Evolutionary conservation across 2,888 invertebrate genomes (phyloP).

Genomic region (Mythimna albipuncta): DNA sequence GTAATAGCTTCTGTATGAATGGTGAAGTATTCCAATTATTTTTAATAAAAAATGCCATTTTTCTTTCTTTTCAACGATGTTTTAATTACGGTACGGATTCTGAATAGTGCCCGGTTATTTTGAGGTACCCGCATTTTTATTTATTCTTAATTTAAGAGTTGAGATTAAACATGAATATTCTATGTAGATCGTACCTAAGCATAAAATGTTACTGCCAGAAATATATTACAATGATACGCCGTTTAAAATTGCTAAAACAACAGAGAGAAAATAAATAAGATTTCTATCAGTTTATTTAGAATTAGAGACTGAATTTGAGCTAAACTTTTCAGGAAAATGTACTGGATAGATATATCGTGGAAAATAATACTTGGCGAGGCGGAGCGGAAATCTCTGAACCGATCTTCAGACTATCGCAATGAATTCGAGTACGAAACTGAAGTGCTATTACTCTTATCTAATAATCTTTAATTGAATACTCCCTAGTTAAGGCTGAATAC

Average conservation of each 20-base stretch:
- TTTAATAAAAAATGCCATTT: conserved; percentile 39
- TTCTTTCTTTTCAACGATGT: conserved; percentile 21
- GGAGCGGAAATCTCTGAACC: conserved; percentile 67
- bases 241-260: conserved; percentile 20
- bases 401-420: conserved; percentile 68
- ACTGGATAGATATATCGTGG: conserved; percentile 39
- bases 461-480: conserved; percentile 50
- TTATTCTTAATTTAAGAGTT: conserved; percentile 26
- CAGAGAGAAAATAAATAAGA: conserved; percentile 44
- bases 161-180: conserved; percentile 53
- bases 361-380: conserved; percentile 60
- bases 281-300: conserved; percentile 43
- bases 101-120: conserved; percentile 27
- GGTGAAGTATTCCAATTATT: conserved; percentile 51
- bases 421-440: conserved; percentile 63
- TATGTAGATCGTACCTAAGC: conserved; percentile 20
- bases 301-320: conserved; percentile 29
- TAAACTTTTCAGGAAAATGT: conserved; percentile 36
- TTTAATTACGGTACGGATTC: conserved; percentile 32
- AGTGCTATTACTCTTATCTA: conserved; percentile 42
- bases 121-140: conserved; percentile 12
- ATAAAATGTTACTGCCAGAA: conserved; percentile 22
- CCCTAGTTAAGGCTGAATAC: conserved; percentile 11
- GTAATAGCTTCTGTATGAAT: conserved; percentile 56
- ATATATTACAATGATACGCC: conserved; percentile 17